Evolutionary conservation across 2,797 vertebrate genomes (phyloP).

Genomic region (Alosa sapidissima): DNA sequence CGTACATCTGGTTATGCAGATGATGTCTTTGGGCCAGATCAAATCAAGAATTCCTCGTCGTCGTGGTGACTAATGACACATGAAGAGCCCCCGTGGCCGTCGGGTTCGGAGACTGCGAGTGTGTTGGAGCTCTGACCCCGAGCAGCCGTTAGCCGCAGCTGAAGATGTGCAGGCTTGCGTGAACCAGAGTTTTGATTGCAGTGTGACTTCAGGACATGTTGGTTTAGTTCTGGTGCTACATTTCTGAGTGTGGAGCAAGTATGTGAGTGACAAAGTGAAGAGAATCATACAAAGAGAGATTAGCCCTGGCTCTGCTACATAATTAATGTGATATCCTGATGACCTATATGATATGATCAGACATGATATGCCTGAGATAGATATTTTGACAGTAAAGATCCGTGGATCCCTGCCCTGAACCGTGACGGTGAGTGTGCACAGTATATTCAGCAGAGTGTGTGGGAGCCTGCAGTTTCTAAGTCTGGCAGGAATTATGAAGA

Average conservation of each 20-base stretch:
- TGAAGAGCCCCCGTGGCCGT: conserved; percentile 25
- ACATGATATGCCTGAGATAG: not conserved
- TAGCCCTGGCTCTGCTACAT: too few species aligned
- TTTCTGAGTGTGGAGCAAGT: not conserved
- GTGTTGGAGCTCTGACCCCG: not conserved
- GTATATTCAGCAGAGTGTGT: too few species aligned
- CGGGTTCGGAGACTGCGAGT: not conserved
- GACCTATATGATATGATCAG: not conserved
- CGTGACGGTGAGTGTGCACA: not conserved
- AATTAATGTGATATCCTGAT: not conserved
- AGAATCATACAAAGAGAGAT: not conserved
- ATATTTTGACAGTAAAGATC: not conserved
- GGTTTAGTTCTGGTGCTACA: not conserved
- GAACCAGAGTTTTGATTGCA: not conserved
- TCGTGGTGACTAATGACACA: conserved; percentile 42
- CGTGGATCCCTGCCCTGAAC: not conserved
- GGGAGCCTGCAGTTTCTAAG: not conserved
- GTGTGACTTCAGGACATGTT: not conserved
- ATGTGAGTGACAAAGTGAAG: not conserved
- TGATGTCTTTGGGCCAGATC: conserved; percentile 43
- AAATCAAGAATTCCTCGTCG: conserved; percentile 28
- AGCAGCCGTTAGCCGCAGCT: not conserved
- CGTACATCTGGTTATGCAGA: conserved; percentile 27
- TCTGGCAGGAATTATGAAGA: not conserved
- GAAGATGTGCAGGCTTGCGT: not conserved